Evolutionary conservation across 2,113 vertebrate species (phyloP), one percentile per base, ranked within the genome.

Genomic region (Hemicordylus capensis): DNA sequence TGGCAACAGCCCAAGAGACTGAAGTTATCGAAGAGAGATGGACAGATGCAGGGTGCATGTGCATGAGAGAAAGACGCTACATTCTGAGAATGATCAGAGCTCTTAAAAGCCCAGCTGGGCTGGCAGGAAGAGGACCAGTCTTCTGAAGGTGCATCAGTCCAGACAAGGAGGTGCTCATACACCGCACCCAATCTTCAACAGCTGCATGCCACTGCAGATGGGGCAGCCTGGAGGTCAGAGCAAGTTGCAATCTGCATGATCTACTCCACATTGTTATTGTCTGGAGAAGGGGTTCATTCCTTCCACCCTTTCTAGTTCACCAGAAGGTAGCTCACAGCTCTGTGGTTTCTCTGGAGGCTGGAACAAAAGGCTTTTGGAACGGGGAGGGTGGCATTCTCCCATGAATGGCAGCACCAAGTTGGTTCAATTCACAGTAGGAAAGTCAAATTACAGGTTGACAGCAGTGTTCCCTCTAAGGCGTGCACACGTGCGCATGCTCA

Each of bases 1-100:
- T 85, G 64, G 64, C 64, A 85, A 78, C 83, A 34, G 63, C 83
- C 64, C 48, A 31, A 70, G 83, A 85, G 64, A 78, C 39, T 78
- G 37, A 78, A 59, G 63, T 34, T 37, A 59, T 39, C 24, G 51
- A 78, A 70, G 51, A 70, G 64, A n/a, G 51, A 85, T 78, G 83
- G 83, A 85, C 83, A 78, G 39, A 85, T 70, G 74, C 48, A n/a
- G 26, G 26, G 34, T 39, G n/a, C n/a, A n/a, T n/a, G n/a, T n/a
- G n/a, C n/a, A n/a, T 51, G 82, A 15, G 61, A 19, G 48, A 19
- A 2, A 10, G 28, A 58, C 48, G 37, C 28, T 44, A 26, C 26
- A 22, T 58, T 28, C 44, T 2, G 19, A 84, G 34, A 67, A 67
- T 42, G 63, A 17, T n/a, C 17, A 54, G 39, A 15, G 58, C 46